A percentile compares a stretch with the other conserved stretches of the same genome.
These are phyloP conservation scores for Ailuropoda melanoleuca DNA, from an alignment of 2,113 vertebrate genomes.

Conservation along the genomic window DNA sequence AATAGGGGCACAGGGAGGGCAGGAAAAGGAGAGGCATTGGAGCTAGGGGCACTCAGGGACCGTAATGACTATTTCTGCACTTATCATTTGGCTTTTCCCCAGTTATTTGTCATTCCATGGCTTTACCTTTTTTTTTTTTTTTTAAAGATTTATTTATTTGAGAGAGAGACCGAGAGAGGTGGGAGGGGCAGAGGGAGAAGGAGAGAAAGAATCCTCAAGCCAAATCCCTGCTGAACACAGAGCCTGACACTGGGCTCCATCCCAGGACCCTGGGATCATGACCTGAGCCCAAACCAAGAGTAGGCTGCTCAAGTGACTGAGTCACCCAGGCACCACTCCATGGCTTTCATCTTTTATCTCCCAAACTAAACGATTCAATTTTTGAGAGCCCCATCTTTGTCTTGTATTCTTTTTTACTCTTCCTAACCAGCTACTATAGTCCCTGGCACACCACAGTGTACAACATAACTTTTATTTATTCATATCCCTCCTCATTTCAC, in stretches of 20 bases:
- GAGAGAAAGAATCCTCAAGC: background rate
- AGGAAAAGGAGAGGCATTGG: background rate
- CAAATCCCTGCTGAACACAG: background rate
- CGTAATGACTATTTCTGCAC: background rate
- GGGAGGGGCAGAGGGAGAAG: background rate
- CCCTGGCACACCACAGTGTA: background rate
- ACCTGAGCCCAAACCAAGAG: background rate
- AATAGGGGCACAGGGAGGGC: background rate
- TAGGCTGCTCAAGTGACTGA: background rate
- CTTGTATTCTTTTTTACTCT: background rate
- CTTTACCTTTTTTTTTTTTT: background rate
- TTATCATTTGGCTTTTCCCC: background rate
- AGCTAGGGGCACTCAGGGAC: background rate
- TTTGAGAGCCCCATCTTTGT: background rate
- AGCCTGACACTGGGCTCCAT: background rate
- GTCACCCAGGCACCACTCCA: background rate
- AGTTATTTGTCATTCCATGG: background rate
- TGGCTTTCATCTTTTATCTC: background rate
- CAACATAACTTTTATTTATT: background rate
- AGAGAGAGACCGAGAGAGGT: background rate
- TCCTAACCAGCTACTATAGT: background rate
- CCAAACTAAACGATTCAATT: background rate
- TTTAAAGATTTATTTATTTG: background rate
- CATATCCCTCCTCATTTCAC: background rate
- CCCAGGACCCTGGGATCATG: background rate